phyloP scores from a whole-genome alignment of 2,797 vertebrate genomes.

The Notoglanidium macrostoma region DNA sequence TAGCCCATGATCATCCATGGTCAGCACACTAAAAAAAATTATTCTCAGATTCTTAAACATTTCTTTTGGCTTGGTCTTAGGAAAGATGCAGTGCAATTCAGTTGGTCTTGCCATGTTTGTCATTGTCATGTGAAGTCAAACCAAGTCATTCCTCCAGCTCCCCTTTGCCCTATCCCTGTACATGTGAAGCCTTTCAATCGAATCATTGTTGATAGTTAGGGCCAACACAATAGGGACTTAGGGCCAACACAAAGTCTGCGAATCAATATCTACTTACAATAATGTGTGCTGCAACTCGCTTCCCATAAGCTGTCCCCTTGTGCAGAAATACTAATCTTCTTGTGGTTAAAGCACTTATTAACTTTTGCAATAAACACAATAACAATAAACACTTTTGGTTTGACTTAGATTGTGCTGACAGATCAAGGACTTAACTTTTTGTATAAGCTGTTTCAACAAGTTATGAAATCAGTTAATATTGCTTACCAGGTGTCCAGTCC shows the following conservation, averaged over 20 bases:
- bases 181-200: neutral
- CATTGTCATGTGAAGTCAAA: conserved; percentile 10
- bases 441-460: neutral
- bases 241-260: neutral
- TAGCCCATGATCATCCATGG: neutral
- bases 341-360: neutral
- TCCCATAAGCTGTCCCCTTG: conserved; percentile 10
- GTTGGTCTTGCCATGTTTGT: neutral
- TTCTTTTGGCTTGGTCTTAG: conserved; percentile 14
- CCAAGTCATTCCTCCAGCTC: conserved; percentile 5
- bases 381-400: neutral
- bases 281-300: neutral
- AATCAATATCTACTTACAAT: neutral
- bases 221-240: too few species aligned
- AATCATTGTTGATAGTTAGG: conserved; percentile 8
- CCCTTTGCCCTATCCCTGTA: neutral
- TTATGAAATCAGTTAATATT: neutral
- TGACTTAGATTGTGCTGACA: neutral
- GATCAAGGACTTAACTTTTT: conserved; percentile 10
- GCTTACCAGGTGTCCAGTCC: neutral
- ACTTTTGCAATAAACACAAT: neutral
- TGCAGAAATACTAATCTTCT: neutral
- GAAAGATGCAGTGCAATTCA: neutral
- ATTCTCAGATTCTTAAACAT: neutral
- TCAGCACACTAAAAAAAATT: neutral